A percentile compares a stretch with the other conserved stretches of the same genome.
Evolutionary conservation across 2,113 vertebrate species (phyloP).

Genomic region (Herpailurus yagouaroundi): DNA sequence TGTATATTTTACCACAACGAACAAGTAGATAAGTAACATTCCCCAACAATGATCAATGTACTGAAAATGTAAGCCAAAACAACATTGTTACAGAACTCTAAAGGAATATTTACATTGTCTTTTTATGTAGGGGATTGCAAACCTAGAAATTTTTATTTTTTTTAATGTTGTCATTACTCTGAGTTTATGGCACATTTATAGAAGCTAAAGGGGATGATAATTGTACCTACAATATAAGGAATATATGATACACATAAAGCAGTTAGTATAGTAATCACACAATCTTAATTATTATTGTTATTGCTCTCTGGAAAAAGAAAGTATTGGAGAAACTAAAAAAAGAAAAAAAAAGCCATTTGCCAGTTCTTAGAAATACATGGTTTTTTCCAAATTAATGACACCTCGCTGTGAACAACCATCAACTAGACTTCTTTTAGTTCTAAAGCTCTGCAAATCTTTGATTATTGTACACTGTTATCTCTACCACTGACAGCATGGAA

Average conservation of each 20-base stretch:
- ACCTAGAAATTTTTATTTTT: not conserved
- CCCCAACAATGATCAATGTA: not conserved
- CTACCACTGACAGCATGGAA: not conserved
- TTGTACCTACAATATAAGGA: not conserved
- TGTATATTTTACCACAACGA: not conserved
- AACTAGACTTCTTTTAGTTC: not conserved
- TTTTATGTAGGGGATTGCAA: not conserved
- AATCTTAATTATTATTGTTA: not conserved
- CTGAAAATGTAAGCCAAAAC: not conserved
- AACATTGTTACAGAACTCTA: not conserved
- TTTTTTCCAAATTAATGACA: conserved; percentile 1
- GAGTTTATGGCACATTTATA: not conserved
- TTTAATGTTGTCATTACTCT: not conserved
- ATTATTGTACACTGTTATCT: not conserved
- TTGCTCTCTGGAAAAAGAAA: not conserved
- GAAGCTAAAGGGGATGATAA: not conserved
- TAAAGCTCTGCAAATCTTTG: not conserved
- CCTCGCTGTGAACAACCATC: not conserved
- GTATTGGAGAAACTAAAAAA: not conserved
- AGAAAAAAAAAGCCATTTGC: not conserved
- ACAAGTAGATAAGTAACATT: not conserved
- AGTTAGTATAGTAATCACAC: not conserved
- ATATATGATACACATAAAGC: not conserved
- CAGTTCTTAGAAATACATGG: not conserved
- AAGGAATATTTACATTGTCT: not conserved